Evolutionary conservation across 2,797 vertebrate genomes (phyloP), one percentile per base, ranked within the genome.

Genomic region (Calcarius lapponicus): DNA sequence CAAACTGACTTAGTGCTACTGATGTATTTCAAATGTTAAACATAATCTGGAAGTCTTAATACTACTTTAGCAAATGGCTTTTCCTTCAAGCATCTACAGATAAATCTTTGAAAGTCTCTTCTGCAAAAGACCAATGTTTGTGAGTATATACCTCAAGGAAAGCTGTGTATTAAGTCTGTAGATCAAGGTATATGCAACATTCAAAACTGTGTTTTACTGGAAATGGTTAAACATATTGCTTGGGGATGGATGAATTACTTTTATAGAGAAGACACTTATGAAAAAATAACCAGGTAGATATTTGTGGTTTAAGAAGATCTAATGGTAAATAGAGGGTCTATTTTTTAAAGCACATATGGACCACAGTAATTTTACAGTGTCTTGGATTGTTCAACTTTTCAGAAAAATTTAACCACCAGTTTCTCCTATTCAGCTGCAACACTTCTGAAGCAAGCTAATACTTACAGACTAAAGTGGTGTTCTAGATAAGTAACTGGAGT

Each of bases 21-120:
- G 79, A 94, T 75, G 16, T 32, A 61, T 88, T 93, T 96, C 89
- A 89, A 93, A 89, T 56, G 74, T 78, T 88, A 74, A 91, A 87
- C 38, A 45, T 13, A 38, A 89, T 71, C 74, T 83, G 64, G n/a
- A 74, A 50, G 74, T 43, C 28, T 45, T 47, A 83, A 54, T 42
- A 29, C 34, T 71, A 34, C 45, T 82, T 89, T 18, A 80, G 69
- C 71, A 91, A 85, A 43, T 28, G 31, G 26, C 38, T 43, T 31
- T 10, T 93, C 67, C 56, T 90, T 62, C 67, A 86, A 82, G 48
- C 48, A 76, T 25, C n/a, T 42, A 66, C 26, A 66, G 43, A 86
- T 6, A 79, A 90, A 91, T 47, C 17, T 38, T 81, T 75, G 62
- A 7, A 79, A 80, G 38, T 69, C 11, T 29, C 21, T 84, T 58